Evolutionary conservation across 1,140 invertebrate genomes (phyloP), one percentile per base, ranked within the genome.

Genomic region (Musca vetustissima): DNA sequence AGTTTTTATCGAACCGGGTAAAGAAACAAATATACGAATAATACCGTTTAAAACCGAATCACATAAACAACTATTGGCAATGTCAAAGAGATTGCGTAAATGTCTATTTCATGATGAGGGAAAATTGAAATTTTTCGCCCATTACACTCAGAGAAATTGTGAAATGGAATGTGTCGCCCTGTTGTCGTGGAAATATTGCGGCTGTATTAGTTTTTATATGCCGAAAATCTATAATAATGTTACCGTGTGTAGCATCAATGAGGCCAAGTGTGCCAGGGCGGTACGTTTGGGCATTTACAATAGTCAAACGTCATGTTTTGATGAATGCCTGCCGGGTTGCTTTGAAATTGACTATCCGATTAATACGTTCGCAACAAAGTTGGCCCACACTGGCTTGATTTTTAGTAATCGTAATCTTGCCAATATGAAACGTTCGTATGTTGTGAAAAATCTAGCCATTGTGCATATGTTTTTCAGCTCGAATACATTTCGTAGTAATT

Each of bases 91-190:
- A 17, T 89, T 91, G 75, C 83, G 92, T 25, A 86, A 88, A 14
- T 94, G 92, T 73, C 86, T 89, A 36, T 92, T 93, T 77, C 85
- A 88, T 0, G 83, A 84, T n/a, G 92, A 94, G 81, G 85, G 87
- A 21, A 81, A 85, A 17, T 81, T 92, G 49, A 84, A 85, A 8
- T 92, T 89, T 75, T 93, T 76, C 21, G 69, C 72, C 8, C 77
- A 79, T 47, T 82, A 82, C 43, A 80, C 78, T 0, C 75, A 79
- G 49, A 69, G 78, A 36, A 92, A 91, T 73, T 92, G 91, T 73
- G 84, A 88, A 68, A 84, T 90, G 74, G 91, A 92, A 76, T 92
- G 91, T 76, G 87, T 91, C 74, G 89, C 90, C 1, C 86, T 87
- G 66, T 86, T 87, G 49, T 88, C 89, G 36, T 76, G 89, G 7